Evolutionary conservation across 1,140 invertebrate genomes (phyloP), one percentile per base, ranked within the genome.

Genomic region (Eriocheir sinensis): DNA sequence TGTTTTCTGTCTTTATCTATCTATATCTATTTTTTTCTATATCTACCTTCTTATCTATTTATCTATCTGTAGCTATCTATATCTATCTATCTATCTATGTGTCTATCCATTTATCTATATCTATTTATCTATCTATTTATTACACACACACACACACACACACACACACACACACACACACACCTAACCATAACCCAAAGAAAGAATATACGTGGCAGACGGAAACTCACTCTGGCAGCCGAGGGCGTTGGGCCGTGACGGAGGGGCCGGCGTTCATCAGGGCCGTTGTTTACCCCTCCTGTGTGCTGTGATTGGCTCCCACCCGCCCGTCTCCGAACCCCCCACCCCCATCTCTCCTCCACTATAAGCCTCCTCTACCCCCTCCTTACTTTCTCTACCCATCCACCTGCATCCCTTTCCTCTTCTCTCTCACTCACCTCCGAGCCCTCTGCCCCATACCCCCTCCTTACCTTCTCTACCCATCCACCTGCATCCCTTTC

Each of bases 291-390:
- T 72, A 72, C 60, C 60, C 21, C 60, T 72, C n/a, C 21, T 72
- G 60, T 72, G 60, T 72, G 60, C 60, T n/a, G 21, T 72, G 60
- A 72, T 72, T 72, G 60, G 60, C 60, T 72, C 60, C 27, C 60
- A 72, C 60, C 60, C 60, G 12, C 60, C 21, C 17, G 21, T n/a
- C 27, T n/a, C 8, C 17, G 21, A 2, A n/a, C 17, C 53, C 53
- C 53, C 8, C 2, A 0, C 60, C 60, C 60, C 17, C 6, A 21
- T n/a, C 60, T 3, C 21, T 2, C 21, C 60, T 3, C 60, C 60
- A n/a, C 17, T n/a, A n/a, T n/a, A 3, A 21, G 21, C 8, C 60
- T n/a, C 8, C n/a, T n/a, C 60, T 72, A 15, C 4, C 44, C 60
- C 60, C n/a, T n/a, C n/a, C n/a, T n/a, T n/a, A n/a, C n/a, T n/a